Percentiles rank a stretch among this genome's conserved stretches.
These are phyloP conservation scores for Halcyon smyrnensis DNA, from an alignment of 2,797 vertebrate genomes.

Conservation along the genomic window DNA sequence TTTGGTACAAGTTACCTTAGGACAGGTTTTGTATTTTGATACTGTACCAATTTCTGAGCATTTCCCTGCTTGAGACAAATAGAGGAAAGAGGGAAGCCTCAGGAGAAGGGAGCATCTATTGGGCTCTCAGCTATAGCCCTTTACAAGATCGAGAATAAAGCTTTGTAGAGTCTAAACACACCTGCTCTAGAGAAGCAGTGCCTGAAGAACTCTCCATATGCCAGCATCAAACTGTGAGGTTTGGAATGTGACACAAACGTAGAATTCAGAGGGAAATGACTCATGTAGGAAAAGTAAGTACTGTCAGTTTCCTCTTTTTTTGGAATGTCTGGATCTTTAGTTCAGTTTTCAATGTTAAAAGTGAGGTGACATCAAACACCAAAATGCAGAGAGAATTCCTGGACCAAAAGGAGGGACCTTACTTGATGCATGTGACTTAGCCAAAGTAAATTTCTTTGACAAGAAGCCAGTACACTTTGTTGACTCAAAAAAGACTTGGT, in stretches of 20 bases:
- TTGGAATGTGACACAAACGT: slow-evolving; percentile 1
- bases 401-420: background rate
- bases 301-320: background rate
- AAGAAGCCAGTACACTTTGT: background rate
- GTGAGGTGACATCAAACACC: background rate
- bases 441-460: background rate
- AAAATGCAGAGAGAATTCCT: background rate
- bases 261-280: background rate
- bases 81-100: background rate
- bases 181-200: background rate
- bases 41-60: background rate
- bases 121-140: background rate
- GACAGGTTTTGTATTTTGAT: background rate
- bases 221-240: background rate
- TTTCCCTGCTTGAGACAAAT: background rate
- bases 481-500: background rate
- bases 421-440: background rate
- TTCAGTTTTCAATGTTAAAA: background rate
- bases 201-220: slow-evolving; percentile 4
- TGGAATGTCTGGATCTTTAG: background rate
- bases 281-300: background rate
- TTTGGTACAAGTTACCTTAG: background rate
- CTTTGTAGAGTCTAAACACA: background rate
- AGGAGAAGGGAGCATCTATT: background rate
- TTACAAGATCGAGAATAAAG: background rate